phyloP scores from a whole-genome alignment of 2,113 vertebrate species.

The Siniperca chuatsi region DNA sequence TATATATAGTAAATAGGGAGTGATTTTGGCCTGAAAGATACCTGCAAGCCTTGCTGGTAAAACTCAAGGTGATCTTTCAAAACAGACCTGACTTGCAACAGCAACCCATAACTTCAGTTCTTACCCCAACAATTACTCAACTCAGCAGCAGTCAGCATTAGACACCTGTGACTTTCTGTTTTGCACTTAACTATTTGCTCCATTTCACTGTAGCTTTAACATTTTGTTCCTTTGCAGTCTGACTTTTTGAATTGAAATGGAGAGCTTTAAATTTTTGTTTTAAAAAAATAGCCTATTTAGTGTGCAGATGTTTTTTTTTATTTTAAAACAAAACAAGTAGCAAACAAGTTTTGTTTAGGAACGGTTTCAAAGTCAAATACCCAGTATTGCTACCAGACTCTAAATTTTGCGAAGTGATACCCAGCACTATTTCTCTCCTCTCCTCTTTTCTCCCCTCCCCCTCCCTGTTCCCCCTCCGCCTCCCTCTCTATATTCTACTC shows the following conservation, averaged over 20 bases:
- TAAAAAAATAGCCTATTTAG: neutral
- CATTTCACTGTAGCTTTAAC: neutral
- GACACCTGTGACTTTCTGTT: neutral
- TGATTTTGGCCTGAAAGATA: neutral
- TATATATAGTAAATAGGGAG: too few relatives aligned
- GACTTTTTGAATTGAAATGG: neutral
- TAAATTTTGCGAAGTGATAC: neutral
- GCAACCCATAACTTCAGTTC: neutral
- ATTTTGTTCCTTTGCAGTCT: neutral
- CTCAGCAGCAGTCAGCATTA: neutral
- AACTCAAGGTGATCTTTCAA: neutral
- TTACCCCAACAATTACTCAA: neutral
- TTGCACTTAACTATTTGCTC: neutral
- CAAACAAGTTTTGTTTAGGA: neutral
- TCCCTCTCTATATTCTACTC: constrained; percentile 42
- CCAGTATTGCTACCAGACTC: neutral
- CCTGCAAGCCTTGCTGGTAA: neutral
- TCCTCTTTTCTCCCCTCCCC: constrained; percentile 28
- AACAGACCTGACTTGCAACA: neutral
- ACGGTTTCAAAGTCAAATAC: neutral
- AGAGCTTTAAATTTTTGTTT: neutral
- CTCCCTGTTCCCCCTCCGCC: constrained; percentile 29
- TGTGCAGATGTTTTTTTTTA: too few relatives aligned
- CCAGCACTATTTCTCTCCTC: neutral
- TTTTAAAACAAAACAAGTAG: neutral